Conservation (phyloP, 2,888 invertebrate species). For the Thecocarcelia acutangulata region DNA sequence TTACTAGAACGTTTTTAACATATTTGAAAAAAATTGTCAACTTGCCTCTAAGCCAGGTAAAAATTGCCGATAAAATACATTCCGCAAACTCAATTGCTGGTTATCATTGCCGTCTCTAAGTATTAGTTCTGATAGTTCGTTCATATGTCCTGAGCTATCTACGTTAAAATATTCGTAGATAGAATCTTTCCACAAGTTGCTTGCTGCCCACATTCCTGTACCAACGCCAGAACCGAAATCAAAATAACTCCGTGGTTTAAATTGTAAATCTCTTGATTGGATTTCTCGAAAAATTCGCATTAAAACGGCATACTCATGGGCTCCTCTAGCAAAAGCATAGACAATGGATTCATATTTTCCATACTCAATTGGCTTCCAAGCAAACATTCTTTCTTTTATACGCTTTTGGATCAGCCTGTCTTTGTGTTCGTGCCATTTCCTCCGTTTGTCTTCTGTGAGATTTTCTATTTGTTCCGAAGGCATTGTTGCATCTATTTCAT, state of each 20-base stretch:
- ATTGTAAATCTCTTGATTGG: slow-evolving; percentile 84
- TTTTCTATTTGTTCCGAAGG: slow-evolving; percentile 68
- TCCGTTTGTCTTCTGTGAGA: slow-evolving; percentile 79
- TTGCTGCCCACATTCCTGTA: slow-evolving; percentile 92
- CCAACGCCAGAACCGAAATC: slow-evolving; percentile 97
- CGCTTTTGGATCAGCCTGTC: slow-evolving; percentile 83
- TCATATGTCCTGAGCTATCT: slow-evolving; percentile 91
- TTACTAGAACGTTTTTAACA: background rate
- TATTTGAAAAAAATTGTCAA: background rate
- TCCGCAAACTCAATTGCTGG: slow-evolving; percentile 83
- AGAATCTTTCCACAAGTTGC: slow-evolving; percentile 86
- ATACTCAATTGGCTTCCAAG: slow-evolving; percentile 89
- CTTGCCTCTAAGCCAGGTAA: slow-evolving; percentile 84
- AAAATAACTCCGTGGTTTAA: slow-evolving; percentile 88
- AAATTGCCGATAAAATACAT: slow-evolving; percentile 90
- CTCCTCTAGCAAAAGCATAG: slow-evolving; percentile 87
- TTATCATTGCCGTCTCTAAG: slow-evolving; percentile 86
- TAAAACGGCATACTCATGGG: slow-evolving; percentile 89
- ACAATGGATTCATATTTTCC: slow-evolving; percentile 85
- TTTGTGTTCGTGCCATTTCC: slow-evolving; percentile 82
- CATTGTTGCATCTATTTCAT: slow-evolving; percentile 75
- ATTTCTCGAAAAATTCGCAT: slow-evolving; percentile 89
- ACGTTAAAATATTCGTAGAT: slow-evolving; percentile 93
- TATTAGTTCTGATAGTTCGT: slow-evolving; percentile 89
- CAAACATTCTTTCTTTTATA: slow-evolving; percentile 85